Evolutionary conservation across 2,888 invertebrate species (phyloP).

Genomic region (Antheraea assamensis): DNA sequence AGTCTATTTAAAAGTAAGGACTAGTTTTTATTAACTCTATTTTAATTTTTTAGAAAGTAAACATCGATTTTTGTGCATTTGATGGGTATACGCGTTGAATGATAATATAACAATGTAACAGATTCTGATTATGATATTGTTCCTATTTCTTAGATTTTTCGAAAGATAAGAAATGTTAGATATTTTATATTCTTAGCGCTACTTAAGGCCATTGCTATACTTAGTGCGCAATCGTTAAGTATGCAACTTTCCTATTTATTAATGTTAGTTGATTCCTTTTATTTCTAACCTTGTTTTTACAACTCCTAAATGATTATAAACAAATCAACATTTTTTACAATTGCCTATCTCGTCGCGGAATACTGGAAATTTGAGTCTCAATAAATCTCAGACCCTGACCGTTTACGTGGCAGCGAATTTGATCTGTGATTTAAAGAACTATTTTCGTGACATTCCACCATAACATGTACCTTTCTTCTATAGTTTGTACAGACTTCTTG

Average conservation of each 20-base stretch:
- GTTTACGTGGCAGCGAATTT: no score
- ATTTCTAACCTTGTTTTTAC: not conserved
- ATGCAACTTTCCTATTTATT: not conserved
- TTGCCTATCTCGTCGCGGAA: not conserved
- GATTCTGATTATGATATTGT: not conserved
- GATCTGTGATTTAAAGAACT: not conserved
- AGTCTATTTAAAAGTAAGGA: not conserved
- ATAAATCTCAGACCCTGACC: not conserved
- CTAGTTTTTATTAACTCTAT: not conserved
- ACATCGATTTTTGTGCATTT: not conserved
- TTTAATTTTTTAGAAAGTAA: not conserved
- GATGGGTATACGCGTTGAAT: not conserved
- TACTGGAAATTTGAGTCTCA: not conserved
- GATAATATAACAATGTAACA: not conserved
- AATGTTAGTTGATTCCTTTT: not conserved
- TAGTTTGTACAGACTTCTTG: not conserved
- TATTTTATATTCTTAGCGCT: not conserved
- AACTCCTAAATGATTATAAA: not conserved
- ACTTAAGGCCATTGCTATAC: not conserved
- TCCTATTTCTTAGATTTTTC: not conserved
- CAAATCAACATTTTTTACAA: not conserved
- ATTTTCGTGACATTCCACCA: not conserved
- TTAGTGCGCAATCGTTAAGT: not conserved
- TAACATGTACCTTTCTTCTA: not conserved
- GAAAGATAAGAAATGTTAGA: not conserved